Conservation (phyloP, 2,888 invertebrate species). For the Cabera pusaria region DNA sequence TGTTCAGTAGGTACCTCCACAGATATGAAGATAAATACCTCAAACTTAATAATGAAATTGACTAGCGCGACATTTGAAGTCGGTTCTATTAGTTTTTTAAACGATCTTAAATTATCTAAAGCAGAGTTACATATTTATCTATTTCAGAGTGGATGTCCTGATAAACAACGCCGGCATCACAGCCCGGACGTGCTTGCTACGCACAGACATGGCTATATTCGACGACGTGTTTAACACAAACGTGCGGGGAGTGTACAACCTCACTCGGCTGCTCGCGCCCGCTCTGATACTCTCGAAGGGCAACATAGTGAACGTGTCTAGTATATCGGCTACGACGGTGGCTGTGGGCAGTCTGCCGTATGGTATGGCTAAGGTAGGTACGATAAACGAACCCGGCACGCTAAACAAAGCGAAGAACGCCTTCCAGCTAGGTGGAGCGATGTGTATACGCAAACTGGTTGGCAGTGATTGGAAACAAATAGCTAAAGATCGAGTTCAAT, state of each 20-base stretch:
- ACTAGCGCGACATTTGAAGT: too few species aligned
- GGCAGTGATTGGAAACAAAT: too few species aligned
- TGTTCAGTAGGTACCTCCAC: too few species aligned
- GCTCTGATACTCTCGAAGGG: slow-evolving; percentile 86
- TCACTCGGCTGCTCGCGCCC: slow-evolving; percentile 87
- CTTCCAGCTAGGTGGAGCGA: too few species aligned
- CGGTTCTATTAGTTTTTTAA: too few species aligned
- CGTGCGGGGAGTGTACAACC: slow-evolving; percentile 82
- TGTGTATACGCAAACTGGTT: too few species aligned
- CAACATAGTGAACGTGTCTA: slow-evolving; percentile 89
- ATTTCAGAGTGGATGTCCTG: slow-evolving; percentile 86
- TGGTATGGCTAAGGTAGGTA: slow-evolving; percentile 94
- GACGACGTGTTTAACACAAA: slow-evolving; percentile 84
- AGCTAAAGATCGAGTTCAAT: too few species aligned
- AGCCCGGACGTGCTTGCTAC: slow-evolving; percentile 51
- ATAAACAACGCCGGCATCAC: slow-evolving; percentile 83
- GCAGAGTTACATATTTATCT: slow-evolving; percentile 46
- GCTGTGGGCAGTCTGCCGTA: slow-evolving; percentile 93
- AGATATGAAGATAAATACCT: too few species aligned
- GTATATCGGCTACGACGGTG: slow-evolving; percentile 85
- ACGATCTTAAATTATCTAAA: too few species aligned
- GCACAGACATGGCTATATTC: slow-evolving; percentile 42
- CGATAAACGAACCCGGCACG: too few species aligned
- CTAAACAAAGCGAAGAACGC: too few species aligned
- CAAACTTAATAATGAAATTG: too few species aligned